phyloP scores from a whole-genome alignment of 2,888 invertebrate genomes.

The Acanthosepion esculentum region DNA sequence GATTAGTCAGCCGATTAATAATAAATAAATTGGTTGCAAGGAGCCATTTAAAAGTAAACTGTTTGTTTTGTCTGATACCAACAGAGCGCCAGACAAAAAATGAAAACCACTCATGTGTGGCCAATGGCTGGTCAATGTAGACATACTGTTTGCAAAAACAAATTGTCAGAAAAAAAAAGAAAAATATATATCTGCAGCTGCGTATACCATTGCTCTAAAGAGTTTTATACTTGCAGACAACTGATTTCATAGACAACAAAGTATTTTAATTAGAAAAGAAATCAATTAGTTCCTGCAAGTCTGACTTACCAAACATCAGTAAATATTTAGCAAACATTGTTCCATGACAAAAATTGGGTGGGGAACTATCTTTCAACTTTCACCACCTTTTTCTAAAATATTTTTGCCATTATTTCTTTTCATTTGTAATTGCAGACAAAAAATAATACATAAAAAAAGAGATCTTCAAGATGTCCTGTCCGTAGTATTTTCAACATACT shows the following conservation, averaged over 20 bases:
- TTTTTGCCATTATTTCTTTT: neutral
- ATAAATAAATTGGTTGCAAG: neutral
- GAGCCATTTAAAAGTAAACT: neutral
- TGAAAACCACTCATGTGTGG: neutral
- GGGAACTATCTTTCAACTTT: neutral
- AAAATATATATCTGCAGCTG: neutral
- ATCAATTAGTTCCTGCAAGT: neutral
- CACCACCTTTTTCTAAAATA: too few relatives aligned
- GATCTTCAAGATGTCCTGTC: neutral
- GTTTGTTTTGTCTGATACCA: neutral
- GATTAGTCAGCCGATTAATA: neutral
- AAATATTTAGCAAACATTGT: neutral
- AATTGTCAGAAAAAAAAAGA: neutral
- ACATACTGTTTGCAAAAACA: conserved; percentile 4
- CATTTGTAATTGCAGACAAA: neutral
- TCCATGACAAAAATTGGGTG: neutral
- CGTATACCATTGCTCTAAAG: neutral
- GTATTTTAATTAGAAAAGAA: neutral
- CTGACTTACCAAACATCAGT: neutral
- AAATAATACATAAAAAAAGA: neutral
- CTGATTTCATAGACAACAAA: neutral
- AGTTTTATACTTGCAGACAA: neutral
- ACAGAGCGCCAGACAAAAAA: too few relatives aligned
- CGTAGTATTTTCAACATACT: too few relatives aligned
- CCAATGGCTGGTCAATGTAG: neutral